A percentile compares a stretch with the other conserved stretches of the same genome.
phyloP scores from a whole-genome alignment of 2,113 vertebrate genomes.

The Eidolon helvum region DNA sequence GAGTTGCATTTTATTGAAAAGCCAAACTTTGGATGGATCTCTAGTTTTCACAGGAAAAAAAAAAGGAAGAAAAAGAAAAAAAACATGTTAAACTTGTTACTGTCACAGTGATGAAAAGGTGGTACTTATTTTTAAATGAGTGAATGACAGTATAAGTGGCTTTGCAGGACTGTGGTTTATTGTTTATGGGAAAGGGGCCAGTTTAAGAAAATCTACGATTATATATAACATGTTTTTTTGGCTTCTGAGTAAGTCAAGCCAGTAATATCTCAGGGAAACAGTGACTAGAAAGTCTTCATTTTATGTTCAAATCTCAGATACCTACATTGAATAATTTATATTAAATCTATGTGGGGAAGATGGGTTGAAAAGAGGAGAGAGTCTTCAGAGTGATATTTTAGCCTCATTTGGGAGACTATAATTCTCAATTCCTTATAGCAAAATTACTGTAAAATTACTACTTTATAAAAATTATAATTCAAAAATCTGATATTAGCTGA shows the following conservation, averaged over 20 bases:
- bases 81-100: not conserved
- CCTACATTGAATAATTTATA: not conserved
- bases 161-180: not conserved
- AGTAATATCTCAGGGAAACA: not conserved
- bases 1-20: not conserved
- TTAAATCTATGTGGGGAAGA: not conserved
- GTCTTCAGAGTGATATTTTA: not conserved
- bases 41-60: not conserved
- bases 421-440: not conserved
- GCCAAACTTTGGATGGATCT: not conserved
- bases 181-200: not conserved
- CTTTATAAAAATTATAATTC: slow-evolving; percentile 5
- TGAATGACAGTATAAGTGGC: not conserved
- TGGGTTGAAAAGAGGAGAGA: not conserved
- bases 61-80: too few relatives aligned
- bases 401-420: not conserved
- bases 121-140: not conserved
- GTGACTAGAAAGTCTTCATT: not conserved
- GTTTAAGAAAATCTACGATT: not conserved
- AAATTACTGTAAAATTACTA: not conserved
- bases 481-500: not conserved
- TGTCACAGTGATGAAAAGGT: not conserved
- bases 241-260: not conserved
- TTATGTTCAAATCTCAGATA: slow-evolving; percentile 19
- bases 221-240: not conserved